Base-by-base conservation (phyloP, 2,113 vertebrate genomes). In the Drymodes brunneopygia region DNA sequence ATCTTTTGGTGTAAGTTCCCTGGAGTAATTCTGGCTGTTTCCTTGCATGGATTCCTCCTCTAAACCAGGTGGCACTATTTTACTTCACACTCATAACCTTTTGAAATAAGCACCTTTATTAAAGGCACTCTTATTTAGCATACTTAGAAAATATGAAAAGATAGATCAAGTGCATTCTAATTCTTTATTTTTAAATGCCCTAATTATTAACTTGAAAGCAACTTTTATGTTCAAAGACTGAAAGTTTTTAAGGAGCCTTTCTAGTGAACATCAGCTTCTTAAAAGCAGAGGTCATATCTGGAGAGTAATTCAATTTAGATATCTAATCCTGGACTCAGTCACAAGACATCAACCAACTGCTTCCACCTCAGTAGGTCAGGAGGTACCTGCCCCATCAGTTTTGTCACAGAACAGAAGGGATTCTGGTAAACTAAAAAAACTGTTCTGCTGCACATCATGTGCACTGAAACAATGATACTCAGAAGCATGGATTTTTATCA, bases 201-300 rank as follows among this genome's bases (percentile, higher is more conserved):
- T 94, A 96, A 97, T 94, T 95, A 96, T 73, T 93, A 86, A 92
- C 92, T 95, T 95, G 79, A 97, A 96, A 97, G 87, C 58, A 92
- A 66, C 87, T 97, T 97, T 94, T 70, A 95, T 96, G 95, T 95
- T 95, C 93, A 97, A 97, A 95, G 92, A 44, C 53, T 54, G 45
- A 19, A 70, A 70, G 18, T 77, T 92, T 88, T 51, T 38, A 88
- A 70, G 85, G 44, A 94, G 18, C 40, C 38, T 88, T 88, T 80
- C 71, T 88, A 86, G 54, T 51, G 71, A 90, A 73, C 54, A 73
- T 33, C 48, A 95, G 27, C 58, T 69, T 87, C 90, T 80, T 78
- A 38, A 73, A 95, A 96, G 85, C 5, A 1, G 81, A 85, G 90
- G 86, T 94, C 82, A 62, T 23, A 38, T 77, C 92, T 95, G 50